Evolutionary conservation across 2,113 vertebrate species (phyloP).

Genomic region (Bubo scandiacus): DNA sequence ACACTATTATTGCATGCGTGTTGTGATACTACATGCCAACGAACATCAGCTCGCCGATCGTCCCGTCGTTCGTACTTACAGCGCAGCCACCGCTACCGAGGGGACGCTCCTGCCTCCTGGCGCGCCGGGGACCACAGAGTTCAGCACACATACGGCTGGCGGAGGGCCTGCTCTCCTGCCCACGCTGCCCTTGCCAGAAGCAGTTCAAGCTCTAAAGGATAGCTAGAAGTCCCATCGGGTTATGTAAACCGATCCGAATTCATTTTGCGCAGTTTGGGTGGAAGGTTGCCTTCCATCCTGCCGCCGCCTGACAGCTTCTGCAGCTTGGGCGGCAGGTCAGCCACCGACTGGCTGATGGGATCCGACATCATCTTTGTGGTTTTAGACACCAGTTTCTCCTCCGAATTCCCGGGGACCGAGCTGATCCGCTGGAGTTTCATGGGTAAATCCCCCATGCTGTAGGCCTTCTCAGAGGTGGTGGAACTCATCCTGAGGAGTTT

Average conservation of each 20-base stretch:
- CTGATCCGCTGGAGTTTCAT: slow-evolving; percentile 99
- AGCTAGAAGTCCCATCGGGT: slow-evolving; percentile 40
- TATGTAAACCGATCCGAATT: slow-evolving; percentile 98
- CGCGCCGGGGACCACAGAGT: slow-evolving; percentile 57
- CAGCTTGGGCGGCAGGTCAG: slow-evolving; percentile 96
- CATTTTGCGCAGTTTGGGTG: slow-evolving; percentile 97
- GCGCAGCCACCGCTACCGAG: neutral
- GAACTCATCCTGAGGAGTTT: slow-evolving; percentile 98
- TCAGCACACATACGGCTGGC: neutral
- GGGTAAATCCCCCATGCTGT: slow-evolving; percentile 94
- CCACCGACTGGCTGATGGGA: slow-evolving; percentile 96
- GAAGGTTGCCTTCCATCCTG: slow-evolving; percentile 93
- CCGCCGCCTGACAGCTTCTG: slow-evolving; percentile 86
- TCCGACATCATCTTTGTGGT: slow-evolving; percentile 87
- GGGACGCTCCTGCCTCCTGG: slow-evolving; percentile 61
- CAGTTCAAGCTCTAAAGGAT: slow-evolving; percentile 24
- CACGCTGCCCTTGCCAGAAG: slow-evolving; percentile 14
- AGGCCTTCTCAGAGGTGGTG: slow-evolving; percentile 97
- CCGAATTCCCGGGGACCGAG: slow-evolving; percentile 95
- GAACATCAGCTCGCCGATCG: slow-evolving; percentile 74
- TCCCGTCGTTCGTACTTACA: slow-evolving; percentile 37
- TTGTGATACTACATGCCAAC: slow-evolving; percentile 85
- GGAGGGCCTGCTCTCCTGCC: slow-evolving; percentile 16
- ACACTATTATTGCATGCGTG: slow-evolving; percentile 90
- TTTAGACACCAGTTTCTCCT: slow-evolving; percentile 89